These are phyloP conservation scores for Drosophila parabipectinata DNA, from an alignment of 1,140 invertebrate genomes.

Conservation along the genomic window DNA sequence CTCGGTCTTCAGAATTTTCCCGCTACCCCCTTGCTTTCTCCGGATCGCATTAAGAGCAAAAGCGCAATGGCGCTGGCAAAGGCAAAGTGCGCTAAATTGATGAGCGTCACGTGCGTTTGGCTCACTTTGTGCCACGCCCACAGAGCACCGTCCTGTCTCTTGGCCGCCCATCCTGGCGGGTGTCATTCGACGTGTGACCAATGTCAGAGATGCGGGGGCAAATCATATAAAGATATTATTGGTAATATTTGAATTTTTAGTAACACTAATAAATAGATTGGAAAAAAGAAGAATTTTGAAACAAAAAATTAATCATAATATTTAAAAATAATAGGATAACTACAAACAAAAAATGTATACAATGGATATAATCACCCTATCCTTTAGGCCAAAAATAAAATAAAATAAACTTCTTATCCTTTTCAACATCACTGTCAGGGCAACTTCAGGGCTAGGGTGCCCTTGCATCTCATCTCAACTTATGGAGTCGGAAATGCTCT, in stretches of 20 bases:
- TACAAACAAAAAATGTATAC: background rate
- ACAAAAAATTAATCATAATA: background rate
- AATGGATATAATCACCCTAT: background rate
- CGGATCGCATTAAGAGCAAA: slow-evolving; percentile 72
- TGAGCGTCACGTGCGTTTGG: slow-evolving; percentile 82
- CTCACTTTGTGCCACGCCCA: slow-evolving; percentile 55
- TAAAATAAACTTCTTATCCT: background rate
- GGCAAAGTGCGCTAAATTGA: slow-evolving; percentile 81
- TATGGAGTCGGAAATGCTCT: slow-evolving; percentile 12
- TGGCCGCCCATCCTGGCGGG: slow-evolving; percentile 6
- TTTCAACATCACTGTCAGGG: slow-evolving; percentile 18
- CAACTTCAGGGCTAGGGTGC: background rate
- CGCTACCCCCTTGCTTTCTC: slow-evolving; percentile 9
- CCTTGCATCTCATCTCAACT: slow-evolving; percentile 28
- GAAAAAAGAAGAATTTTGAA: background rate
- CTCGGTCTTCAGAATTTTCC: slow-evolving; percentile 7
- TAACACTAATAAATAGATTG: background rate
- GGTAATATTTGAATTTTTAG: background rate
- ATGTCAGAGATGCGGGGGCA: slow-evolving; percentile 36
- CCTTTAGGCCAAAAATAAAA: background rate
- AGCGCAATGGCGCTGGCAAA: slow-evolving; percentile 34
- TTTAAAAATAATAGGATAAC: background rate
- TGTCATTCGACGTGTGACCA: slow-evolving; percentile 50
- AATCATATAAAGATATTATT: slow-evolving; percentile 3
- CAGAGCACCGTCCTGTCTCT: slow-evolving; percentile 19